Conservation (phyloP, 1,140 invertebrate genomes). For the Pentalonia nigronervosa region DNA sequence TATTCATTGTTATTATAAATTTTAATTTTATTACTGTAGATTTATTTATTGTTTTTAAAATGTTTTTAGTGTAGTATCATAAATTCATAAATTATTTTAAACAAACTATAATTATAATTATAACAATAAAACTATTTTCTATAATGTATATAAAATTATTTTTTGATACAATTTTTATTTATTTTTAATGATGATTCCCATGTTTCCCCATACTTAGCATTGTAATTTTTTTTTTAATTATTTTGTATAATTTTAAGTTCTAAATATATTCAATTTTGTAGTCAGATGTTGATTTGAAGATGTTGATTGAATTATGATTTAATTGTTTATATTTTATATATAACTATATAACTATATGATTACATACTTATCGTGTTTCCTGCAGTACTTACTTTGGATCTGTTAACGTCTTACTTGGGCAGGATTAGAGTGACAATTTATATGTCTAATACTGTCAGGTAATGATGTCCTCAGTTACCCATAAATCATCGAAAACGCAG, state of each 20-base stretch:
- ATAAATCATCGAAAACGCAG: constrained; percentile 24
- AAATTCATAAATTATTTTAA: background rate
- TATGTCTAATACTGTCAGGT: constrained; percentile 57
- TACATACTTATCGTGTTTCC: background rate
- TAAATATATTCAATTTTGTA: background rate
- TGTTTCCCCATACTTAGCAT: too few relatives aligned
- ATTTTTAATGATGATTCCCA: too few relatives aligned
- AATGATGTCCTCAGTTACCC: constrained; percentile 56
- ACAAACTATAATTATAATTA: background rate
- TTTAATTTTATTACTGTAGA: background rate
- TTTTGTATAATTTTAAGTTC: constrained; percentile 17
- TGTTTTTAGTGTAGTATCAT: background rate
- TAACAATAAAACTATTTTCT: background rate
- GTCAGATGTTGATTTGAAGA: background rate
- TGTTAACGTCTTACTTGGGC: constrained; percentile 57
- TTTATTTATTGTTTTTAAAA: background rate
- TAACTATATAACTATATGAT: background rate
- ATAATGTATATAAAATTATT: background rate
- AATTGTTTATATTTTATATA: background rate
- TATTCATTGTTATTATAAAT: background rate
- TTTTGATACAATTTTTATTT: background rate
- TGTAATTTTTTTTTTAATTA: constrained; percentile 10
- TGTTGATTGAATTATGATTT: background rate
- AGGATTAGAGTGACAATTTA: constrained; percentile 56
- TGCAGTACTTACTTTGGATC: constrained; percentile 7